A percentile compares a stretch with the other conserved stretches of the same genome.
Evolutionary conservation across 1,140 invertebrate genomes (phyloP).

Genomic region (Hyles vespertilio): DNA sequence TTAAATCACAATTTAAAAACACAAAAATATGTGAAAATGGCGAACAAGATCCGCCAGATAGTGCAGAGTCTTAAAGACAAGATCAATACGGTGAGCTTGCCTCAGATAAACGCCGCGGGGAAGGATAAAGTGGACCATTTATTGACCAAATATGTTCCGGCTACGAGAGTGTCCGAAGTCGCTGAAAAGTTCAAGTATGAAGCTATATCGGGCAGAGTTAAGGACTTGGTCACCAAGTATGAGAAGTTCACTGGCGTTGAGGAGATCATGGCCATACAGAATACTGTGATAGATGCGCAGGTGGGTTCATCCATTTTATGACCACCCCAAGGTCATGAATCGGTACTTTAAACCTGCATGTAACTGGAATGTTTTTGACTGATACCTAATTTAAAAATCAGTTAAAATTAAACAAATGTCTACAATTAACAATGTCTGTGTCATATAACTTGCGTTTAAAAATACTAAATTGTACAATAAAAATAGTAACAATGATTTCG

Average conservation of each 20-base stretch:
- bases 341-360: too few species aligned
- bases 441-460: too few species aligned
- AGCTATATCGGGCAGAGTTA: constrained; percentile 43
- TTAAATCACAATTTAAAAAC: constrained; percentile 27
- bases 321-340: background rate
- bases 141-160: constrained; percentile 57
- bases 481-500: background rate
- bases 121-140: constrained; percentile 59
- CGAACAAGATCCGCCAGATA: constrained; percentile 55
- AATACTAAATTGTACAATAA: background rate
- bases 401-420: too few species aligned
- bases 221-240: constrained; percentile 62
- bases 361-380: too few species aligned
- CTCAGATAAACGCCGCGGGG: constrained; percentile 35
- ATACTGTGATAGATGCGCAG: constrained; percentile 69
- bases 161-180: constrained; percentile 44
- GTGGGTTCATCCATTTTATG: constrained; percentile 29
- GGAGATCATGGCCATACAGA: constrained; percentile 71
- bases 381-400: too few species aligned
- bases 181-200: constrained; percentile 61
- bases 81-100: constrained; percentile 30
- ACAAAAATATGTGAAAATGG: constrained; percentile 49
- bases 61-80: constrained; percentile 54
- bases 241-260: constrained; percentile 72
- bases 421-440: too few species aligned